phyloP scores from a whole-genome alignment of 2,797 vertebrate species.

The Lepus oiostolus region DNA sequence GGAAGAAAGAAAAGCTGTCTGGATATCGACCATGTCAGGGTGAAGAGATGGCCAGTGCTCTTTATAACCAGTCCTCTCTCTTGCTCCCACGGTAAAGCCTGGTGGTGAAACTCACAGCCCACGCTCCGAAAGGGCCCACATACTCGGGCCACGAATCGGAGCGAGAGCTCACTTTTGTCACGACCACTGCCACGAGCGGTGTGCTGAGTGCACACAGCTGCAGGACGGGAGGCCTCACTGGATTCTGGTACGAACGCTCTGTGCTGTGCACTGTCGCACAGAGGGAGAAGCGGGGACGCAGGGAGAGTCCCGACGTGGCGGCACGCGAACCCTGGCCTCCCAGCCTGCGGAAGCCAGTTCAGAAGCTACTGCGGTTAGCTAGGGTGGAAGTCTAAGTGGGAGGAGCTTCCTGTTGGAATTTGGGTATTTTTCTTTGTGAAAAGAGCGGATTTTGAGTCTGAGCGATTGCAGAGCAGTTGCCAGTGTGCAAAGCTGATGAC shows the following conservation, averaged over 20 bases:
- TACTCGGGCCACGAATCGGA: background rate
- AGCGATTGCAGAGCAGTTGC: background rate
- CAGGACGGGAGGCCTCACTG: accelerated
- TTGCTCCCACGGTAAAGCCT: background rate
- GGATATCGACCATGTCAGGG: no score
- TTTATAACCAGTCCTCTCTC: background rate
- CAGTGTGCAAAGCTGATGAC: background rate
- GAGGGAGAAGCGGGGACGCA: background rate
- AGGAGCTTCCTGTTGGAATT: background rate
- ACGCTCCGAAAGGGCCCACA: background rate
- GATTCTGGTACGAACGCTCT: background rate
- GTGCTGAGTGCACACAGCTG: background rate
- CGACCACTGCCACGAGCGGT: background rate
- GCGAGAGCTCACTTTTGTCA: background rate
- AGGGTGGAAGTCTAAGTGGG: background rate
- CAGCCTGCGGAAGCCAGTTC: background rate
- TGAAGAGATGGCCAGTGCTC: no score
- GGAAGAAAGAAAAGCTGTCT: no score
- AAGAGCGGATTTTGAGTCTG: background rate
- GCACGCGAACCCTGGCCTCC: background rate
- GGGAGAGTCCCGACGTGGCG: no score
- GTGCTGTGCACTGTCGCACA: background rate
- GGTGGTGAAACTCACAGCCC: background rate
- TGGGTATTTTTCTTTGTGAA: background rate
- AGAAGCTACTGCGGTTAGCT: background rate